Conservation (phyloP, 2,113 vertebrate species). For the Stigmatopora nigra region DNA sequence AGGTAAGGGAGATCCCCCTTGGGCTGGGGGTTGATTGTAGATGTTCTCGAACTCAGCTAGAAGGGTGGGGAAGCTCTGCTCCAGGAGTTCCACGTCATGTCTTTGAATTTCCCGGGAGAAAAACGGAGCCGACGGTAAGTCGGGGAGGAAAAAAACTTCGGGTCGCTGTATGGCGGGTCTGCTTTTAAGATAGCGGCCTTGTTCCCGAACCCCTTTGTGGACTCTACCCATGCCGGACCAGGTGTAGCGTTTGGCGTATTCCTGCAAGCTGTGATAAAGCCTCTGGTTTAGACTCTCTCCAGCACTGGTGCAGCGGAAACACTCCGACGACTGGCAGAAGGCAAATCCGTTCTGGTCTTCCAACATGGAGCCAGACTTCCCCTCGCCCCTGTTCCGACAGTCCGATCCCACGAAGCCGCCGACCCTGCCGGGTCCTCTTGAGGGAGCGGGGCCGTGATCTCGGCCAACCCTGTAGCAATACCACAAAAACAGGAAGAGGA, state of each 20-base stretch:
- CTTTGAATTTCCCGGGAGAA: conserved; percentile 93
- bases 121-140: conserved; percentile 85
- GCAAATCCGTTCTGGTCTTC: conserved; percentile 83
- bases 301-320: conserved; percentile 78
- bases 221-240: conserved; percentile 98
- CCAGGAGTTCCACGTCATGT: conserved; percentile 92
- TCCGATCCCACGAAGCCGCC: conserved; percentile 59
- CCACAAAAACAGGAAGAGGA: conserved; percentile 88
- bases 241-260: conserved; percentile 97
- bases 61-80: conserved; percentile 88
- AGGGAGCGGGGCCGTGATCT: conserved; percentile 77
- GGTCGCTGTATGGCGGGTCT: conserved; percentile 91
- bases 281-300: conserved; percentile 88
- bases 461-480: conserved; percentile 96
- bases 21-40: conserved; percentile 80
- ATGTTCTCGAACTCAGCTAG: conserved; percentile 89
- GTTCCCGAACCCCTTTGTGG: conserved; percentile 91
- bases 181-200: conserved; percentile 82
- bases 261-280: conserved; percentile 95
- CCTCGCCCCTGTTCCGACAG: conserved; percentile 54
- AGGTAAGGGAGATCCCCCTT: conserved; percentile 81
- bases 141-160: conserved; percentile 93
- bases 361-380: conserved; percentile 49
- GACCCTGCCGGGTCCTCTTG: conserved; percentile 56
- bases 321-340: conserved; percentile 86